Conservation (phyloP, 2,888 invertebrate genomes). For the Parnassius mnemosyne region DNA sequence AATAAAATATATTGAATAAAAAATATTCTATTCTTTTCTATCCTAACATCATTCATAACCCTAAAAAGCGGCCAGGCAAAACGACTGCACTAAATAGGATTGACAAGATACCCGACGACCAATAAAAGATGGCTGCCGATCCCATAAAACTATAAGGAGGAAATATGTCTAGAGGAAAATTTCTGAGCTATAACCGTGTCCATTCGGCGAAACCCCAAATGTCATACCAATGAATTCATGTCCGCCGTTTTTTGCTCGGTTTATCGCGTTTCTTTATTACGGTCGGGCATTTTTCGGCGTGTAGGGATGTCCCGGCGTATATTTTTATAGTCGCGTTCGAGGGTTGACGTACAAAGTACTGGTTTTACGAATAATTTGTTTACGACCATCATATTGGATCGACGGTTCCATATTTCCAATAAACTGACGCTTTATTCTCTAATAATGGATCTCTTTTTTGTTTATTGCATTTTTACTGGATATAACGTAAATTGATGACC, state of each 20-base stretch:
- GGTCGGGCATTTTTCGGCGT: slow-evolving; percentile 63
- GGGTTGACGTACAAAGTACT: slow-evolving; percentile 52
- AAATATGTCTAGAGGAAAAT: slow-evolving; percentile 60
- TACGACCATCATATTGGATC: slow-evolving; percentile 70
- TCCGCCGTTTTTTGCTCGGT: slow-evolving; percentile 71
- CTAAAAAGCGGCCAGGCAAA: slow-evolving; percentile 43
- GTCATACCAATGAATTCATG: slow-evolving; percentile 81
- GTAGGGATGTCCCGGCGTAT: slow-evolving; percentile 40
- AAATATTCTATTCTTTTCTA: no score
- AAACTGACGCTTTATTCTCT: slow-evolving; percentile 36
- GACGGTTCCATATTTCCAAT: slow-evolving; percentile 46
- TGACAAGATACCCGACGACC: slow-evolving; percentile 71
- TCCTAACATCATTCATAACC: slow-evolving; percentile 31
- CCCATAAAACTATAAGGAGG: slow-evolving; percentile 76
- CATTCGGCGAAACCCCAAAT: slow-evolving; percentile 72
- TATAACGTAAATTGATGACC: slow-evolving; percentile 27
- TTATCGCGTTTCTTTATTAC: slow-evolving; percentile 78
- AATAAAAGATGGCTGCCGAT: slow-evolving; percentile 73
- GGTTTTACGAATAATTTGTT: slow-evolving; percentile 73
- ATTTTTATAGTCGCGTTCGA: slow-evolving; percentile 58
- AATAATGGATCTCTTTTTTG: slow-evolving; percentile 43
- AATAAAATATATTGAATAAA: no score
- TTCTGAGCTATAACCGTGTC: slow-evolving; percentile 63
- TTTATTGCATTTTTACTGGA: slow-evolving; percentile 38
- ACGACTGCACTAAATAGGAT: slow-evolving; percentile 65